phyloP scores from a whole-genome alignment of 2,888 invertebrate species.

The Aphidius colemani region DNA sequence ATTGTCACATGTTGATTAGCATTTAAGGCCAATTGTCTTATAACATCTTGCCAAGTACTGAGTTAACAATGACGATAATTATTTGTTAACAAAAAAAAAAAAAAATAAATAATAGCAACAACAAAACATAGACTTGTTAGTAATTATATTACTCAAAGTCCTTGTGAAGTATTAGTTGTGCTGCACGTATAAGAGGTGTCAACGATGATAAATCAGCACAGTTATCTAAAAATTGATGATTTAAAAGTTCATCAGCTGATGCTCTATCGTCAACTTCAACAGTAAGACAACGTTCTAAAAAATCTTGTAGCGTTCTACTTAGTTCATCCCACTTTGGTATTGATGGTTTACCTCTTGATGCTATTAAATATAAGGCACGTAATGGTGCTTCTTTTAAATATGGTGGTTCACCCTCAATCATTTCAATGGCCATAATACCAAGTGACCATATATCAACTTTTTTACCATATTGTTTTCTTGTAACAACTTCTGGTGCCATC shows the following conservation, averaged over 20 bases:
- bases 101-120: background rate
- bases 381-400: constrained; percentile 94
- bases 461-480: constrained; percentile 90
- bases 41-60: too few relatives aligned
- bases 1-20: too few relatives aligned
- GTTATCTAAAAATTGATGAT: constrained; percentile 78
- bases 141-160: constrained; percentile 33
- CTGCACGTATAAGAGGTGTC: constrained; percentile 88
- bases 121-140: background rate
- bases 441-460: constrained; percentile 94
- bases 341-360: constrained; percentile 91
- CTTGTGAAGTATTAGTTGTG: constrained; percentile 81
- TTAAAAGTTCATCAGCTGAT: constrained; percentile 76
- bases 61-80: too few relatives aligned
- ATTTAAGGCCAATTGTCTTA: too few relatives aligned
- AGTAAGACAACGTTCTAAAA: constrained; percentile 86
- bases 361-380: constrained; percentile 91
- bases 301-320: constrained; percentile 77
- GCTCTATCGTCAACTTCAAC: constrained; percentile 81
- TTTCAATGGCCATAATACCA: constrained; percentile 98
- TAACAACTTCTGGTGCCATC: constrained; percentile 97
- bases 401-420: constrained; percentile 97
- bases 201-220: constrained; percentile 81
- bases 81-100: too few relatives aligned
- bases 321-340: constrained; percentile 82